A percentile compares a stretch with the other conserved stretches of the same genome.
Conservation (phyloP, 1,140 invertebrate genomes). For the Melitaea cinxia region DNA sequence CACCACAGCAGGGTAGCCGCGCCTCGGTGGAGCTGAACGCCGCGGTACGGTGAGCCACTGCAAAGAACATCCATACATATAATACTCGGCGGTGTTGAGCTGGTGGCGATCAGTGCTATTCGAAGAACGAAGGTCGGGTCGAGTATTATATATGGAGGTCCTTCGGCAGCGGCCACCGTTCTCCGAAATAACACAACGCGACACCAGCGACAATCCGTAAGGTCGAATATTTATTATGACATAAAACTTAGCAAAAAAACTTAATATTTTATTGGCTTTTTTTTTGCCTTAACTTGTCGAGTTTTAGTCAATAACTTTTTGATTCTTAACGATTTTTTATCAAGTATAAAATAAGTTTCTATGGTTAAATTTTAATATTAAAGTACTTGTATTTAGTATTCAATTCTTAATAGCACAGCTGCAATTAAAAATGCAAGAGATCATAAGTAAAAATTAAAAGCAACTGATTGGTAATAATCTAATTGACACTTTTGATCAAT, state of each 20-base stretch:
- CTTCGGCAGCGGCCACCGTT: conserved; percentile 61
- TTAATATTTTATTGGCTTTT: background rate
- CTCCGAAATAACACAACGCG: conserved; percentile 66
- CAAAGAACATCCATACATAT: conserved; percentile 69
- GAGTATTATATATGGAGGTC: conserved; percentile 74
- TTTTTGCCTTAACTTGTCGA: no score
- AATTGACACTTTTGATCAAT: no score
- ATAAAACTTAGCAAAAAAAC: background rate
- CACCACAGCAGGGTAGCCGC: conserved; percentile 54
- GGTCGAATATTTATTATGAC: background rate
- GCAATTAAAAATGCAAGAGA: no score
- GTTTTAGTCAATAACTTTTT: no score
- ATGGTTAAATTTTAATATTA: no score
- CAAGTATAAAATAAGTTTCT: no score
- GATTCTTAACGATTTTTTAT: no score
- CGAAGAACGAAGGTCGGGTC: conserved; percentile 59
- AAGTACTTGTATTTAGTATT: no score
- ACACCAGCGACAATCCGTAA: conserved; percentile 44
- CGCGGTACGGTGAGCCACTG: conserved; percentile 46
- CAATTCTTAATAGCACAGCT: no score
- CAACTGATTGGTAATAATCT: no score
- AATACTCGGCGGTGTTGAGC: conserved; percentile 57
- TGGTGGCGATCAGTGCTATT: conserved; percentile 58
- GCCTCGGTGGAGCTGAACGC: conserved; percentile 31
- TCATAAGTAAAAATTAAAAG: no score